Evolutionary conservation across 2,797 vertebrate species (phyloP).

Genomic region (Anableps anableps): DNA sequence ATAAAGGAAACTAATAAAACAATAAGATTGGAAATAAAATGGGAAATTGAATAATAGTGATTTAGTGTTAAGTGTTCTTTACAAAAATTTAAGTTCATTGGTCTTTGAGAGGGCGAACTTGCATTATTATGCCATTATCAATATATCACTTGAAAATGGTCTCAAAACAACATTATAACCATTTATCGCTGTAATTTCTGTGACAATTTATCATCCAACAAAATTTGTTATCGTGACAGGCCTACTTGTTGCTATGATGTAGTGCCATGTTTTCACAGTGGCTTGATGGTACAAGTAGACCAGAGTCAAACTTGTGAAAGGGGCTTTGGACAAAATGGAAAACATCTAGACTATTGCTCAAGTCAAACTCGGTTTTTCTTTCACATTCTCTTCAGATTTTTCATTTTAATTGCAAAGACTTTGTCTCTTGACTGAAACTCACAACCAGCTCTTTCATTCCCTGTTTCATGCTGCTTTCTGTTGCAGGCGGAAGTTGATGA

Average conservation of each 20-base stretch:
- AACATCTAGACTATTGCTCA: neutral
- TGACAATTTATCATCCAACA: too few relatives aligned
- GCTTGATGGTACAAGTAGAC: neutral
- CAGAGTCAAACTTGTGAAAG: neutral
- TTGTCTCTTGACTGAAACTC: conserved; percentile 4
- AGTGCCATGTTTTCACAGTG: neutral
- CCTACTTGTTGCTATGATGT: conserved; percentile 1
- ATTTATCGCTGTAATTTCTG: too few relatives aligned
- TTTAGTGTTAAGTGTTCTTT: too few relatives aligned
- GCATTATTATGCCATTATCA: too few relatives aligned
- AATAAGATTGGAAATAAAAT: too few relatives aligned
- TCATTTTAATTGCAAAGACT: neutral
- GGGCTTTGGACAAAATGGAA: neutral
- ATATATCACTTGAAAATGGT: too few relatives aligned
- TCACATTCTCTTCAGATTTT: neutral
- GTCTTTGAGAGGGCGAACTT: too few relatives aligned
- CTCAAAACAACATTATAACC: too few relatives aligned
- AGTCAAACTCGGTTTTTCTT: neutral
- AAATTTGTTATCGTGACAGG: too few relatives aligned
- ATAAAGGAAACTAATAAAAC: too few relatives aligned
- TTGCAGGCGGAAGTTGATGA: conserved; percentile 48
- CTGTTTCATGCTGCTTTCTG: conserved; percentile 28
- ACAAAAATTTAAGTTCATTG: too few relatives aligned
- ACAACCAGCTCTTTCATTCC: neutral
- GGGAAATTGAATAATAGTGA: too few relatives aligned